phyloP scores from a whole-genome alignment of 2,113 vertebrate species.

The Falcunculus frontatus region DNA sequence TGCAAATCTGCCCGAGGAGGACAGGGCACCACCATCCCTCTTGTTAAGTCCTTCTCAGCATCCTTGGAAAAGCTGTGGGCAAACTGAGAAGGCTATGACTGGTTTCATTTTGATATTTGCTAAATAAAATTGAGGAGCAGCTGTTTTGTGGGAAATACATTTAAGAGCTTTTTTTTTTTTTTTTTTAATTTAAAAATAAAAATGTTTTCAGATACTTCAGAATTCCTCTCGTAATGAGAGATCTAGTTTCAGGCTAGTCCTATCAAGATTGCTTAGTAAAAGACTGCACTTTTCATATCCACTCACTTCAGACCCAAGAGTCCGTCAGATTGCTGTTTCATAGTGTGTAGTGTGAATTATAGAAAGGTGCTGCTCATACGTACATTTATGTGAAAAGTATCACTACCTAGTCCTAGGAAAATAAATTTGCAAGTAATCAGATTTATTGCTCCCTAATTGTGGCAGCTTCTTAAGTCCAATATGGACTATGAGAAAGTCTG shows the following conservation, averaged over 20 bases:
- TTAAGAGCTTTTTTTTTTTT: background rate
- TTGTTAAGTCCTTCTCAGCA: background rate
- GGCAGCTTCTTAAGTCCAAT: background rate
- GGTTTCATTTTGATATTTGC: background rate
- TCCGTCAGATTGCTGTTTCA: background rate
- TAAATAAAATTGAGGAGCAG: slow-evolving; percentile 26
- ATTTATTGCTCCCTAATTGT: background rate
- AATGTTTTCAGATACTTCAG: background rate
- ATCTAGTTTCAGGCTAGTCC: background rate
- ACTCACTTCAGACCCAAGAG: background rate
- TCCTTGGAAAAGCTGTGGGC: background rate
- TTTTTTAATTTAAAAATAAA: background rate
- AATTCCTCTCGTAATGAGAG: background rate
- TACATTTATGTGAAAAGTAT: background rate
- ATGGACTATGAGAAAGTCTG: background rate
- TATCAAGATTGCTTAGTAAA: background rate
- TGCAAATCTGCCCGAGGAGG: fast-evolving
- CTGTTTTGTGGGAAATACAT: slow-evolving; percentile 29
- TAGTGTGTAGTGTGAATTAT: background rate
- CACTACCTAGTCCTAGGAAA: background rate
- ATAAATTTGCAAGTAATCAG: background rate
- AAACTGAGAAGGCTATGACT: background rate
- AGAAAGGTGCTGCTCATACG: background rate
- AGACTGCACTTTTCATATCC: background rate
- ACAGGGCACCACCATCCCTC: background rate